Base-by-base conservation (phyloP, 1,140 invertebrate genomes). In the Elysia chlorotica region DNA sequence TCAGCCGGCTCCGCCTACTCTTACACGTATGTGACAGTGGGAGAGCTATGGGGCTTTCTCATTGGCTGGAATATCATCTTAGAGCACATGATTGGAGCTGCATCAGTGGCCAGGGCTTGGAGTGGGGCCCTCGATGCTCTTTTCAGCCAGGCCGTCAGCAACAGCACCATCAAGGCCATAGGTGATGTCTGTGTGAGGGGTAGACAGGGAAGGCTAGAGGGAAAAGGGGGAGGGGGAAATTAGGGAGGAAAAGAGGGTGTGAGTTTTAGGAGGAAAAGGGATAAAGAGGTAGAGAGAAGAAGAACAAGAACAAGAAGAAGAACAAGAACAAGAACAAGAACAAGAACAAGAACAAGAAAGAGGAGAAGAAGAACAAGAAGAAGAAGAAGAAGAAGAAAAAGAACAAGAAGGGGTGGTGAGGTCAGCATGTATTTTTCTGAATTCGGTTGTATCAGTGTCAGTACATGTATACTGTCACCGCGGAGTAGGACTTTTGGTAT, bases 61-160 rank as follows among this genome's bases (percentile, higher is more conserved):
- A 81, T 87, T 61, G 85, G 85, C 4, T 86, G 86, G 85, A 88
- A 87, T 75, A 83, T 88, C 54, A 76, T 87, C 53, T 62, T 85
- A 87, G 87, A 88, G 76, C 83, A 87, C 70, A 76, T 88, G 63
- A 79, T 87, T 25, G 83, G 84, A 19, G 93, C 94, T 5, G 95
- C 96, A 0, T 95, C 94, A 0, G 95, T 97, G 30, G 95, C 94
- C 0, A 91, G 95, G 77, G 95, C 95, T 1, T 97, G 94, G 94
- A 96, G 95, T 75, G 95, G 95, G 19, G 96, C 96, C 81, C 91
- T 98, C 5, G 95, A 98, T 82, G 93, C 94, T 0, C 88, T 97
- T 79, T 89, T 94, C 84, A 89, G 96, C 75, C 92, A 80, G 23
- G 91, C 91, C 2, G 93, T 97, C 54, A 92, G 91, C 74, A 96